These are phyloP conservation scores for Caenorhabditis imperialis DNA, from an alignment of 2,888 invertebrate genomes.

Conservation along the genomic window DNA sequence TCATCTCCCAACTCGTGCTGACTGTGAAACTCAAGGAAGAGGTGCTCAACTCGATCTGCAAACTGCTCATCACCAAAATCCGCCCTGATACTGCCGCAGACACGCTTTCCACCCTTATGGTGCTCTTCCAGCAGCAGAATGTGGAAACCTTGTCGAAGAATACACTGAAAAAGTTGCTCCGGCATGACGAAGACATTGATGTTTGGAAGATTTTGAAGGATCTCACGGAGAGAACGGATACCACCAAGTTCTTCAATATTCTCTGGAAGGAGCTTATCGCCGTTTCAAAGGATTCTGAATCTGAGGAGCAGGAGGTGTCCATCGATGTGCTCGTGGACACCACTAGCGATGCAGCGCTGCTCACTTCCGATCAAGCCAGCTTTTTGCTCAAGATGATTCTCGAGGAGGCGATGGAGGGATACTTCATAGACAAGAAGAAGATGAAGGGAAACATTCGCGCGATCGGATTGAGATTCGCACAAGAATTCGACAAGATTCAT, in stretches of 20 bases:
- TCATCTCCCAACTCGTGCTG: constrained; percentile 68
- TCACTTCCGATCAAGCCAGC: constrained; percentile 17
- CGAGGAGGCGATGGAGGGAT: constrained; percentile 16
- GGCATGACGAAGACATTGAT: constrained; percentile 50
- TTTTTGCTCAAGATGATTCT: constrained; percentile 31
- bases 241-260: constrained; percentile 60
- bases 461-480: constrained; percentile 34
- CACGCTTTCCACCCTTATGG: constrained; percentile 67
- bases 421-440: constrained; percentile 27
- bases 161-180: constrained; percentile 56
- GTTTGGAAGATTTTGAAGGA: constrained; percentile 53
- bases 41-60: constrained; percentile 61
- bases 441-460: constrained; percentile 31
- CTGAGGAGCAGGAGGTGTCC: constrained; percentile 19
- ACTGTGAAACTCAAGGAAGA: constrained; percentile 65
- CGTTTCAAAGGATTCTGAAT: constrained; percentile 25
- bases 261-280: constrained; percentile 66
- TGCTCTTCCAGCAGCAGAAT: constrained; percentile 74
- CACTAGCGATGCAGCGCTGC: constrained; percentile 8
- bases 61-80: constrained; percentile 71
- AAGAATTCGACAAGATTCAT: constrained; percentile 30
- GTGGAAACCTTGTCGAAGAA: constrained; percentile 65
- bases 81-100: constrained; percentile 50
- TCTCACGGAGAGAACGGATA: constrained; percentile 56
- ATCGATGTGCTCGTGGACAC: constrained; percentile 25